Conservation (phyloP, 2,888 invertebrate genomes). For the Acanthosepion lycidas region DNA sequence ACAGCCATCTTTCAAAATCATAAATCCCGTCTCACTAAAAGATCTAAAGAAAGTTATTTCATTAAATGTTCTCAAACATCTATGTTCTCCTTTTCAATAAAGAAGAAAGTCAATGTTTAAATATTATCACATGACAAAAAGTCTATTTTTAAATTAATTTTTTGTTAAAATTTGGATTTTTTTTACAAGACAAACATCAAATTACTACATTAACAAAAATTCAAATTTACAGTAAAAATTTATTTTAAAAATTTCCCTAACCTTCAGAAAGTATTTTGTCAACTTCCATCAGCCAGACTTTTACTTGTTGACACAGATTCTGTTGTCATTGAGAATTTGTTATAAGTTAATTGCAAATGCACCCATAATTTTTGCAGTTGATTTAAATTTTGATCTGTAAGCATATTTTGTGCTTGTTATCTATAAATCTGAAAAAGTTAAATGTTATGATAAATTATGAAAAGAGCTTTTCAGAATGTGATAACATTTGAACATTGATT, state of each 20-base stretch:
- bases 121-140: not conserved
- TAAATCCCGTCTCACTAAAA: not conserved
- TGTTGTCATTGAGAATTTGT: not conserved
- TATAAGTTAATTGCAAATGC: not conserved
- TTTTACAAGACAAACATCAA: not conserved
- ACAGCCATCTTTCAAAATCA: constrained; percentile 15
- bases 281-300: not conserved
- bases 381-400: not conserved
- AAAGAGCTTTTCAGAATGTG: not conserved
- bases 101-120: not conserved
- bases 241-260: not conserved
- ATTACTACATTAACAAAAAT: not conserved
- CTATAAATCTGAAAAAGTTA: too few species aligned
- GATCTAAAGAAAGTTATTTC: not conserved
- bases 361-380: not conserved
- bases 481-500: not conserved
- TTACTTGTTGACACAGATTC: not conserved
- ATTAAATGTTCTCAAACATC: not conserved
- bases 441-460: not conserved
- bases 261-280: not conserved
- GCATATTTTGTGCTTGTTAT: not conserved
- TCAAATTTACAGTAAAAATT: not conserved
- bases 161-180: not conserved
- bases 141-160: not conserved
- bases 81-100: not conserved